Evolutionary conservation across 2,113 vertebrate genomes (phyloP), one percentile per base, ranked within the genome.

Genomic region (Oenanthe oenanthe): DNA sequence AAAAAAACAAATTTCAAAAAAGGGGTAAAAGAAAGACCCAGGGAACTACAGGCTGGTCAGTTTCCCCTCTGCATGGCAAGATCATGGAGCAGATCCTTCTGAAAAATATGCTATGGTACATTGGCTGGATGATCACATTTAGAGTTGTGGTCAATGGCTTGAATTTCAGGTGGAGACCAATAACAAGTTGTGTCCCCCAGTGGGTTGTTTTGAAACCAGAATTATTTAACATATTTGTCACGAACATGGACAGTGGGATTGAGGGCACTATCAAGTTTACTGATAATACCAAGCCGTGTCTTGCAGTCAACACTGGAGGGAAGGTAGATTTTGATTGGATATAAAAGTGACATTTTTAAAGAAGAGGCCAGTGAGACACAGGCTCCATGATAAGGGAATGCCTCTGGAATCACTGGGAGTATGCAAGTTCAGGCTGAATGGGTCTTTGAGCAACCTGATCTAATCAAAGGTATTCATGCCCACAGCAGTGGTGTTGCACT

Each of bases 121-220:
- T 82, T 34, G 29, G 10, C 53, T 73, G 32, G 38, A n/a, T 53
- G 53, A 25, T 58, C 38, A n/a, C 53, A 45, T 8, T 45, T 3
- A 2, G 25, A 72, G 25, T 47, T 63, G 10, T 17, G 10, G 24
- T 70, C 18, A 62, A 13, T 24, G n/a, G n/a, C 38, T 81, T 34
- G 10, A 40, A 60, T 29, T 89, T 54, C 54, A 61, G 40, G 25
- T 45, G 45, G 24, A 60, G 4, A 73, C 5, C n/a, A 53, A 38
- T 47, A 45, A 81, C 1, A 11, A 60, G n/a, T 25, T 17, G 4
- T 74, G 54, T 26, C 11, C 11, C 14, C 24, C 0, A 0, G 9
- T 1, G 4, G 1, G 4, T 26, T 75, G 45, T 31, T 67, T 54
- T 82, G 54, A 82, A 53, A 54, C 7, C 47, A 68, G 13, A 25